Evolutionary conservation across 2,888 invertebrate species (phyloP).

Genomic region (Cabera pusaria): DNA sequence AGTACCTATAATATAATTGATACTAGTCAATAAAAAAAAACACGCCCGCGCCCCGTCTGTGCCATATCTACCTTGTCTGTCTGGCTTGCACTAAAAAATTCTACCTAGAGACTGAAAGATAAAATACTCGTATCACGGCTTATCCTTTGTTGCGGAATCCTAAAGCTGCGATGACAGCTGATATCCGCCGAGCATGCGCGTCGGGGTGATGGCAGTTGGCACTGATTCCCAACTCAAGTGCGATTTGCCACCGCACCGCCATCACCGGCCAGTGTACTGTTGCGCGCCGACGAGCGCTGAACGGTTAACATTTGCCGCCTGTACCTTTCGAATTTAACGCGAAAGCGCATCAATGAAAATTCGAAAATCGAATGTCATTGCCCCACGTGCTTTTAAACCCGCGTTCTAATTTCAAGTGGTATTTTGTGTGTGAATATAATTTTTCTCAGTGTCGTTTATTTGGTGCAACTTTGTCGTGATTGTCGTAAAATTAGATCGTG

Average conservation of each 20-base stretch:
- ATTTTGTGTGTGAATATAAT: constrained; percentile 42
- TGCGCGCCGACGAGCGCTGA: constrained; percentile 57
- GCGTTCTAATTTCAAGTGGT: constrained; percentile 48
- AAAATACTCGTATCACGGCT: too few relatives aligned
- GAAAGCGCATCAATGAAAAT: constrained; percentile 48
- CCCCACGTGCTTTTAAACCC: constrained; percentile 39
- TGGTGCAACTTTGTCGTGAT: constrained; percentile 36
- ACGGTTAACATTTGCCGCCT: constrained; percentile 47
- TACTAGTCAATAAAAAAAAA: too few relatives aligned
- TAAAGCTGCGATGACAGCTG: constrained; percentile 29
- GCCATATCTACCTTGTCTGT: too few relatives aligned
- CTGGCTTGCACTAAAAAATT: too few relatives aligned
- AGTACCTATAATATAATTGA: too few relatives aligned
- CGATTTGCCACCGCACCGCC: constrained; percentile 10
- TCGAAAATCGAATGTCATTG: constrained; percentile 54
- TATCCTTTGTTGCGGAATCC: constrained; percentile 21
- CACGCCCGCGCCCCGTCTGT: too few relatives aligned
- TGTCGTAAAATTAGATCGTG: constrained; percentile 35
- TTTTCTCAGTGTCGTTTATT: constrained; percentile 33
- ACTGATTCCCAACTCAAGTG: constrained; percentile 39
- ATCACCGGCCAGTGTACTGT: constrained; percentile 58
- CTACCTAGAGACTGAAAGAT: too few relatives aligned
- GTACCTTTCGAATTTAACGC: constrained; percentile 46
- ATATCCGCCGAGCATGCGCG: not conserved
- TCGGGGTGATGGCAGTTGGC: constrained; percentile 38